phyloP scores from a whole-genome alignment of 1,140 invertebrate genomes.

The Euura saliciscinereae region DNA sequence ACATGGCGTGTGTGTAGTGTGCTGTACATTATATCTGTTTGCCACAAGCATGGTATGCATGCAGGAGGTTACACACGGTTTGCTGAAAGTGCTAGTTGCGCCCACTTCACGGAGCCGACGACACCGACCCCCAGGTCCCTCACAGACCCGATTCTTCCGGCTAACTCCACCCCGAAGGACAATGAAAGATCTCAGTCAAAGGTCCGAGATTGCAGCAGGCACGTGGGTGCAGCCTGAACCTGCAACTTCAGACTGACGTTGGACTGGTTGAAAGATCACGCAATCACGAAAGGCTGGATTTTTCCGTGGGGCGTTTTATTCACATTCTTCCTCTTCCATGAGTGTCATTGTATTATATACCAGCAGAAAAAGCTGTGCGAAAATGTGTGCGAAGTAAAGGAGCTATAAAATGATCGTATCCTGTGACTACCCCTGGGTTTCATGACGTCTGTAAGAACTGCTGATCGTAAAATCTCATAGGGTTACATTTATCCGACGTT shows the following conservation, averaged over 20 bases:
- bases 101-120: not conserved
- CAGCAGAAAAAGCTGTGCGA: no score
- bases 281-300: no score
- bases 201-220: not conserved
- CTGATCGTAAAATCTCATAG: constrained; percentile 5
- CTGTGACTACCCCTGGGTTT: no score
- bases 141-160: not conserved
- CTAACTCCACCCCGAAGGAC: not conserved
- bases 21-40: not conserved
- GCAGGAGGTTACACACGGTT: constrained; percentile 6
- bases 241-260: not conserved
- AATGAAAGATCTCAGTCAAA: not conserved
- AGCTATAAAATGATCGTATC: no score
- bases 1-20: not conserved
- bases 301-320: no score
- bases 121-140: no score
- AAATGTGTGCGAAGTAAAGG: no score
- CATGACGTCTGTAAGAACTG: no score
- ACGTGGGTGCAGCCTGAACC: not conserved
- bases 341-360: no score
- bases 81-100: constrained; percentile 1
- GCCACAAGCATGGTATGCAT: no score
- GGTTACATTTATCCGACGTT: not conserved
- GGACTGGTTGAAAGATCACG: no score
- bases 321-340: no score